Evolutionary conservation across 2,888 invertebrate species (phyloP).

Genomic region (Cybosia mesomella): DNA sequence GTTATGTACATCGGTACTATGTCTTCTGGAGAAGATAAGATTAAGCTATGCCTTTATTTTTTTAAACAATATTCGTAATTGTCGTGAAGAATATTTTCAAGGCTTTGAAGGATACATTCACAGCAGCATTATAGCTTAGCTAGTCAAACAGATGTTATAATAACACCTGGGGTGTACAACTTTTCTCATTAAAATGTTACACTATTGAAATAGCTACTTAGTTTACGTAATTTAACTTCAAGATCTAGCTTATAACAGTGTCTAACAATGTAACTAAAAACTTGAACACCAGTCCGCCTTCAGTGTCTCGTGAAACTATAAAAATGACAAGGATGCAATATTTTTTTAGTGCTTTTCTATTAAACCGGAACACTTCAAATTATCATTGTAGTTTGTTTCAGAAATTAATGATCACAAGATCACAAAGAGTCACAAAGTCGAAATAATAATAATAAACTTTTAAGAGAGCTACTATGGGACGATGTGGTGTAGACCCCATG

Average conservation of each 20-base stretch:
- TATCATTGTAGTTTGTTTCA: background rate
- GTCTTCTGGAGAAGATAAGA: too few species aligned
- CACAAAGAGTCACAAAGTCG: background rate
- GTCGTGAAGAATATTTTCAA: too few species aligned
- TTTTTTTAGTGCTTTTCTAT: background rate
- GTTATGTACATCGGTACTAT: too few species aligned
- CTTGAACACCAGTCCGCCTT: background rate
- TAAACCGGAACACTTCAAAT: background rate
- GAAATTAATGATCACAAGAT: background rate
- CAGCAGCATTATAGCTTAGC: background rate
- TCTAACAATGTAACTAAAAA: constrained; percentile 10
- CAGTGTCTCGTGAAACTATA: background rate
- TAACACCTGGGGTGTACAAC: background rate
- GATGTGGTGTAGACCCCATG: too few species aligned
- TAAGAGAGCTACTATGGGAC: too few species aligned
- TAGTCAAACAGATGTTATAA: background rate
- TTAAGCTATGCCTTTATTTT: too few species aligned
- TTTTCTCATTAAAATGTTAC: background rate
- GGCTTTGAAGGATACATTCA: too few species aligned
- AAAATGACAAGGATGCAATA: background rate
- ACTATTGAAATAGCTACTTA: constrained; percentile 8
- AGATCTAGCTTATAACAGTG: background rate
- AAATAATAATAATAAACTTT: background rate
- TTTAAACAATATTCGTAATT: too few species aligned
- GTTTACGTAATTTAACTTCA: background rate